Conservation (phyloP, 2,113 vertebrate species). For the Apteryx owenii region DNA sequence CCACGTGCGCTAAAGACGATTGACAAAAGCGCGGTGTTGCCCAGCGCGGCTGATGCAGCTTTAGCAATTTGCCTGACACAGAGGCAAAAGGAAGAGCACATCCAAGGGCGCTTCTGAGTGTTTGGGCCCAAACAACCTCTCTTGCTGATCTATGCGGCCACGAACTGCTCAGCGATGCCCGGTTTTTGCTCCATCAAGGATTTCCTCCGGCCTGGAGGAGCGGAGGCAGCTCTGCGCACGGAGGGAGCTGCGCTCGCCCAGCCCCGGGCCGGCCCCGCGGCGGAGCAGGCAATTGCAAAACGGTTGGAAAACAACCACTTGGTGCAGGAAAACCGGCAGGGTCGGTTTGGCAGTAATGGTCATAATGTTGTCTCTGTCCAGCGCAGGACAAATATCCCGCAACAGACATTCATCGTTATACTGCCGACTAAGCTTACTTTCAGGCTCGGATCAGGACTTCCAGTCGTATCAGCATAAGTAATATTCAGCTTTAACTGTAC, state of each 20-base stretch:
- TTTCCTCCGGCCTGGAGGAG: accelerated
- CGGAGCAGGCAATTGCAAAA: background rate
- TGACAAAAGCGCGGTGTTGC: background rate
- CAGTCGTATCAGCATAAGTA: background rate
- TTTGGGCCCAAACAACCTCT: background rate
- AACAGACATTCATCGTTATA: background rate
- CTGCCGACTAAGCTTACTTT: background rate
- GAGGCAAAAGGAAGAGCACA: background rate
- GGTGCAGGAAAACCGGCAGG: background rate
- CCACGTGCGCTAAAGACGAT: too few relatives aligned
- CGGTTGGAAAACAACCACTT: background rate
- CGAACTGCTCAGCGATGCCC: background rate
- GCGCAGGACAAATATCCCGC: background rate
- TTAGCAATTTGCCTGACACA: accelerated
- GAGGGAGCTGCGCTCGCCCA: background rate
- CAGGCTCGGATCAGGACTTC: constrained; percentile 23
- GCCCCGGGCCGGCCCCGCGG: too few relatives aligned
- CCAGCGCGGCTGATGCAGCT: background rate
- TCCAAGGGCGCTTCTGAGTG: accelerated
- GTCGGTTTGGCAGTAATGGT: background rate
- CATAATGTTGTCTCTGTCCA: background rate
- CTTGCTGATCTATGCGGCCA: background rate
- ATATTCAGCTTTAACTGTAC: constrained; percentile 48
- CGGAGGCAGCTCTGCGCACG: background rate
- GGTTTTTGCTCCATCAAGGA: background rate